Base-by-base conservation (phyloP, 2,113 vertebrate genomes). In the Triplophysa tibetana region DNA sequence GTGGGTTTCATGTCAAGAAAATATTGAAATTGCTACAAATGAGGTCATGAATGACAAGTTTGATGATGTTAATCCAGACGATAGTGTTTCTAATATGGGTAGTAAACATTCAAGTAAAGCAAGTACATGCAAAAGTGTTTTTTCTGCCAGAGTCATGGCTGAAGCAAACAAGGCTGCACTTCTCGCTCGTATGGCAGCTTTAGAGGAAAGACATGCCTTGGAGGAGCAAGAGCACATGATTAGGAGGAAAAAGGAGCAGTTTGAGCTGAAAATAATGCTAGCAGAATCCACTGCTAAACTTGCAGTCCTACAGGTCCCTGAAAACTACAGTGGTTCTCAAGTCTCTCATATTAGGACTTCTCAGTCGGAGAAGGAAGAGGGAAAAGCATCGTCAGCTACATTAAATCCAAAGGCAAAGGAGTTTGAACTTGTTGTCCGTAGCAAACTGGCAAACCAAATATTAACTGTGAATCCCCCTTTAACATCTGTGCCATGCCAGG, bases 181-280 rank as follows among this genome's bases (percentile, higher is more conserved):
- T 38, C 65, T 50, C 48, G 14, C 61, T 33, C 14, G 14, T 26
- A 17, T 17, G 12, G 26, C 24, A 63, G 12, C 5, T 2, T 29
- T 63, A 63, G 29, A 29, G 24, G 24, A 17, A 63, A 63, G 3
- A 16, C 24, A 63, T 5, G 61, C 24, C 4, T 29, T 63, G 61
- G 26, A 63, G 61, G 48, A 67, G 41, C 64, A 69, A 24, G n/a
- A 64, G 14, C 23, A 50, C 2, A 14, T 13, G 23, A 23, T 69
- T 24, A 69, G 50, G 43, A 45, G n/a, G 67, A 23, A 21, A 64
- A 69, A 50, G 21, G 21, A 69, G 67, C 67, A 69, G 50, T 13
- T 69, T 12, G 13, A 69, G 43, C 43, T 50, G 43, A 21, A 69
- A 24, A 4, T 41, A 21, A 48, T 48, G 19, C 19, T 48, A 69